These are phyloP conservation scores for Aphrophora alni DNA, from an alignment of 2,888 invertebrate genomes.

Conservation along the genomic window DNA sequence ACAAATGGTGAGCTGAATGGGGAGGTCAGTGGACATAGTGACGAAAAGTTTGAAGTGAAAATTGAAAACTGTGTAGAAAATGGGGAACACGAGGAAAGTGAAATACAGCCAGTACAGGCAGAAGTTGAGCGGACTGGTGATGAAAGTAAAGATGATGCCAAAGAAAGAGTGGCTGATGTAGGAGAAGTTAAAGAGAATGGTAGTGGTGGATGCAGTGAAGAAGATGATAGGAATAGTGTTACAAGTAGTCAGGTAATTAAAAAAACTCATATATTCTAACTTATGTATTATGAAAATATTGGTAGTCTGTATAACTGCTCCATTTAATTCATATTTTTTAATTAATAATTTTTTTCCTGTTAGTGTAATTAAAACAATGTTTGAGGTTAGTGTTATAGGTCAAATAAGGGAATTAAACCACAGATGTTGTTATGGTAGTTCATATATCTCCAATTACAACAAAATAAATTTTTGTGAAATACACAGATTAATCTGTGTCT, in stretches of 20 bases:
- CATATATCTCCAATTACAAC: no score
- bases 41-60: conserved; percentile 36
- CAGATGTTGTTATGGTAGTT: no score
- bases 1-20: conserved; percentile 28
- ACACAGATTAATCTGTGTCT: no score
- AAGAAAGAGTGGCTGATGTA: conserved; percentile 32
- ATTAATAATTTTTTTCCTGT: no score
- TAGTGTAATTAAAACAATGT: no score
- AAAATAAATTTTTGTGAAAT: no score
- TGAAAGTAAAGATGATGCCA: conserved; percentile 56
- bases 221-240: conserved; percentile 41
- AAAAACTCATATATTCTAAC: no score
- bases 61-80: neutral
- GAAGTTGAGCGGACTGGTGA: conserved; percentile 20
- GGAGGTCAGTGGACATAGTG: conserved; percentile 9
- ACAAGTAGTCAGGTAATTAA: conserved; percentile 34
- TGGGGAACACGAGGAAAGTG: conserved; percentile 5
- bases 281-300: no score
- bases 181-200: conserved; percentile 39
- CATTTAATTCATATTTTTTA: no score
- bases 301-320: no score
- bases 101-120: neutral
- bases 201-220: conserved; percentile 46
- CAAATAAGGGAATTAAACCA: no score
- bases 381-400: no score